These are phyloP conservation scores for Scophthalmus maximus DNA, from an alignment of 2,113 vertebrate species.

Conservation along the genomic window DNA sequence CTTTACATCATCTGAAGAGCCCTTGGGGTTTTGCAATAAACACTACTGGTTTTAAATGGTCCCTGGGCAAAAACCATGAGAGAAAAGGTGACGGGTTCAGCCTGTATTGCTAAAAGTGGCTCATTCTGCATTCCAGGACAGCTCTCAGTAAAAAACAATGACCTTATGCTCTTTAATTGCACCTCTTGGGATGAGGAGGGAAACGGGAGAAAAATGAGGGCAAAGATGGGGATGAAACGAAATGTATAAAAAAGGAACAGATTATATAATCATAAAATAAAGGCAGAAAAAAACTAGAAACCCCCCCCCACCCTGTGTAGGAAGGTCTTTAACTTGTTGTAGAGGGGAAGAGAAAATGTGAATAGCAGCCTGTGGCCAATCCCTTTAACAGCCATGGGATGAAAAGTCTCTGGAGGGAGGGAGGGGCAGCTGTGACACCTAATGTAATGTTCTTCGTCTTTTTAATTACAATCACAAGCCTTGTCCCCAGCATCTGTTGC, in stretches of 20 bases:
- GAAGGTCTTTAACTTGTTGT: background rate
- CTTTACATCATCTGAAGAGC: constrained; percentile 52
- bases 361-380: constrained; percentile 68
- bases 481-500: constrained; percentile 54
- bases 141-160: constrained; percentile 42
- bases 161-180: constrained; percentile 72
- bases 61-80: constrained; percentile 17
- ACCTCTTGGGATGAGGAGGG: constrained; percentile 61
- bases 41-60: constrained; percentile 58
- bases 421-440: constrained; percentile 50
- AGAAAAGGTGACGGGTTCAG: constrained; percentile 51
- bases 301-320: constrained; percentile 8
- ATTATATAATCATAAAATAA: constrained; percentile 50
- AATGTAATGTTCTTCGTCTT: constrained; percentile 51
- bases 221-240: constrained; percentile 18
- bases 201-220: constrained; percentile 24
- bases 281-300: constrained; percentile 6
- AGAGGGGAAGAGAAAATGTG: constrained; percentile 41
- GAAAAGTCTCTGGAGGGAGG: constrained; percentile 45
- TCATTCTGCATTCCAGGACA: constrained; percentile 67
- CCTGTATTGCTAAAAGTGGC: constrained; percentile 19
- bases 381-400: constrained; percentile 65
- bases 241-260: constrained; percentile 26
- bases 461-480: constrained; percentile 44
- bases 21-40: constrained; percentile 57